Evolutionary conservation across 2,797 vertebrate species (phyloP).

Genomic region (Chelon auratus): DNA sequence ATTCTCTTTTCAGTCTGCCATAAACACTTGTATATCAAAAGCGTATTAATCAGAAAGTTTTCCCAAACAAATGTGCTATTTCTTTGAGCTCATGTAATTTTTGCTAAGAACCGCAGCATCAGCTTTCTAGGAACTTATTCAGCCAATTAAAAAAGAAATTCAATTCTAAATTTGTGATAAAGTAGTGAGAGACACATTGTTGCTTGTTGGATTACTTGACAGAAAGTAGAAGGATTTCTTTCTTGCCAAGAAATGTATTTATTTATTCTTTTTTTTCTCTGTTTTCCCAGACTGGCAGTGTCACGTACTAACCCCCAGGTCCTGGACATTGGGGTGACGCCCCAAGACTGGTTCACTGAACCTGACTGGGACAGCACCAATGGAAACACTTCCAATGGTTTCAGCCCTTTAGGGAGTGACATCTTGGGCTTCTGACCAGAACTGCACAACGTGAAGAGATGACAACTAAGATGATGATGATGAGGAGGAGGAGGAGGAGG

Average conservation of each 20-base stretch:
- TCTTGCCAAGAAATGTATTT: neutral
- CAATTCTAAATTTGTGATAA: neutral
- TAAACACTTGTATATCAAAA: no score
- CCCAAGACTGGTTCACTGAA: slow-evolving; percentile 85
- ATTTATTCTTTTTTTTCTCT: neutral
- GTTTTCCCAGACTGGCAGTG: slow-evolving; percentile 88
- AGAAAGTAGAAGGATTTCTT: neutral
- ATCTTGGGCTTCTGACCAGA: slow-evolving; percentile 85
- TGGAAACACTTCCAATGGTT: slow-evolving; percentile 33
- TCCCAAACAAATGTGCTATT: no score
- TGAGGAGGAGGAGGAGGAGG: neutral
- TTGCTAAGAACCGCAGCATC: neutral
- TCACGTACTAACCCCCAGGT: slow-evolving; percentile 94
- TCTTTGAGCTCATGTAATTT: no score
- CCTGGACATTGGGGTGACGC: slow-evolving; percentile 91
- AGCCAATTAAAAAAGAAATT: neutral
- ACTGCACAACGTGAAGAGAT: slow-evolving; percentile 5
- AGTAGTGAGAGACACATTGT: neutral
- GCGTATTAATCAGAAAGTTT: no score
- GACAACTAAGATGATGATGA: neutral
- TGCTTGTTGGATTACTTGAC: neutral
- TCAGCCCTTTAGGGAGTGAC: slow-evolving; percentile 68
- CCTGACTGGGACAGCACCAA: slow-evolving; percentile 85
- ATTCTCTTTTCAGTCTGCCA: no score
- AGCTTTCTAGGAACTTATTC: no score